Percentiles rank a stretch among this genome's conserved stretches.
These are phyloP conservation scores for Gerris buenoi DNA, from an alignment of 1,140 invertebrate species.

Conservation along the genomic window DNA sequence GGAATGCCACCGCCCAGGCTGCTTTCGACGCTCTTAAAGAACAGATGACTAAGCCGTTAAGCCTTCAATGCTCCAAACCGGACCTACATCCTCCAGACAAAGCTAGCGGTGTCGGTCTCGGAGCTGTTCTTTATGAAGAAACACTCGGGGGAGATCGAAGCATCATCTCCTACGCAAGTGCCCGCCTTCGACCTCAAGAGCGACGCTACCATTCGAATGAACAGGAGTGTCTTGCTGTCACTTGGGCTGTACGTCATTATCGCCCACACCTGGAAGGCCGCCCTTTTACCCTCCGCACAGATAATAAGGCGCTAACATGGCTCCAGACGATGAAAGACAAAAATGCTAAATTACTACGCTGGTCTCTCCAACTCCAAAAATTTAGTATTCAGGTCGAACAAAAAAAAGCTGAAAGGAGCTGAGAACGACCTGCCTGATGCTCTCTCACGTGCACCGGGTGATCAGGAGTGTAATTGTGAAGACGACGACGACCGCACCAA, in stretches of 20 bases:
- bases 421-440: constrained; percentile 27
- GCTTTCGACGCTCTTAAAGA: not conserved
- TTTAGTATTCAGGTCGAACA: constrained; percentile 27
- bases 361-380: constrained; percentile 23
- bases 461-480: not conserved
- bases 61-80: not conserved
- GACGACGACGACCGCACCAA: not conserved
- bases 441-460: constrained; percentile 14
- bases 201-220: not conserved
- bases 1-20: not conserved
- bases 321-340: constrained; percentile 25
- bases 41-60: not conserved
- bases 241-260: constrained; percentile 16
- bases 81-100: not conserved
- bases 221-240: not conserved
- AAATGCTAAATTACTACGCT: constrained; percentile 14
- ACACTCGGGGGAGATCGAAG: not conserved
- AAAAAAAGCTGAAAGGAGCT: constrained; percentile 27
- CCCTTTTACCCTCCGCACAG: constrained; percentile 29
- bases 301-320: constrained; percentile 30
- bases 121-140: not conserved
- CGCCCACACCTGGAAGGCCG: constrained; percentile 27
- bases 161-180: not conserved
- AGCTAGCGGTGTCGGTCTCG: not conserved
- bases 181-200: not conserved